Evolutionary conservation across 2,113 vertebrate genomes (phyloP).

Genomic region (Pollachius pollachius): DNA sequence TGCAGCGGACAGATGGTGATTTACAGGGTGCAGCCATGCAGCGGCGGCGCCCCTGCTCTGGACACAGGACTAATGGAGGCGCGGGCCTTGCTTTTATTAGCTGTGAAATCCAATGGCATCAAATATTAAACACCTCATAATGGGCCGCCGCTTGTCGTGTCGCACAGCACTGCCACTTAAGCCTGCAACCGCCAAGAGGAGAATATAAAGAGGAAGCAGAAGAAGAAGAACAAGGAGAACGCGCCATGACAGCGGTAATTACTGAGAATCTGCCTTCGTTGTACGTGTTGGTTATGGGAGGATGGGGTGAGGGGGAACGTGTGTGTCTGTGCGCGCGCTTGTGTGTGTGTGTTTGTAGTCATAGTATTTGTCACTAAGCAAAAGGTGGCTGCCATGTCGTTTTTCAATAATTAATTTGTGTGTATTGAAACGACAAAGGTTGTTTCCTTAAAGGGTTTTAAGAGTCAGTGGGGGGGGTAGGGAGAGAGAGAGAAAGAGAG

Average conservation of each 20-base stretch:
- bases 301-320: neutral
- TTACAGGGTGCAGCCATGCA: conserved; percentile 57
- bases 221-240: conserved; percentile 47
- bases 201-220: too few relatives aligned
- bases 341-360: conserved; percentile 11
- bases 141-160: conserved; percentile 69
- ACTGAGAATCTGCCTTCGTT: conserved; percentile 60
- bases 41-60: conserved; percentile 47
- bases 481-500: neutral
- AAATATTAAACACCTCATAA: conserved; percentile 80
- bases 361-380: conserved; percentile 19
- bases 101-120: conserved; percentile 72
- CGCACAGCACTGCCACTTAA: conserved; percentile 70
- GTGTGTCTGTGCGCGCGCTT: conserved; percentile 14
- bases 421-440: conserved; percentile 45
- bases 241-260: conserved; percentile 63
- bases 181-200: conserved; percentile 64
- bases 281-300: conserved; percentile 47
- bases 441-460: conserved; percentile 24
- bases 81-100: conserved; percentile 71
- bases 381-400: conserved; percentile 25
- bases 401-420: conserved; percentile 59
- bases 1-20: conserved; percentile 60
- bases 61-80: conserved; percentile 68
- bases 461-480: neutral